Conservation (phyloP, 2,888 invertebrate genomes). For the Epinotia demarniana region DNA sequence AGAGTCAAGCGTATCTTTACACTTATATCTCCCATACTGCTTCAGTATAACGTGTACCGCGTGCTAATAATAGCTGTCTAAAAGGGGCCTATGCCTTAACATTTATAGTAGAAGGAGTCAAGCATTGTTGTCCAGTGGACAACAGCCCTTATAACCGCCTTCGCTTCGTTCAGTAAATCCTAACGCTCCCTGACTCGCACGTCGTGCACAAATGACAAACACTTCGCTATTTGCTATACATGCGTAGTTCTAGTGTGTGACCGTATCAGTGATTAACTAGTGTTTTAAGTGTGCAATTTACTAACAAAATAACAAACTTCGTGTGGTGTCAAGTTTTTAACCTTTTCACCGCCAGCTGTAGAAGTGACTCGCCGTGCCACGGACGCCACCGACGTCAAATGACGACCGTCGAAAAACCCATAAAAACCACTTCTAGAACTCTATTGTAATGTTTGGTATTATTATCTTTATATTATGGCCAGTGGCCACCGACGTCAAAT, state of each 20-base stretch:
- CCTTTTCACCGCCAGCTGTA: too few relatives aligned
- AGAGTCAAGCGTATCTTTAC: too few relatives aligned
- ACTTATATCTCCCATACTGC: too few relatives aligned
- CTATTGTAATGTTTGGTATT: too few relatives aligned
- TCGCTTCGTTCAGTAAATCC: conserved; percentile 16
- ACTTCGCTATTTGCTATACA: conserved; percentile 18
- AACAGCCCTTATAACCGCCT: conserved; percentile 15
- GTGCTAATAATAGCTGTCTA: too few relatives aligned
- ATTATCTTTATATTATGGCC: too few relatives aligned
- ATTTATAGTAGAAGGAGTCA: neutral
- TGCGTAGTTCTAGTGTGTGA: conserved; percentile 19
- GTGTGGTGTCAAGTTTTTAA: conserved; percentile 26
- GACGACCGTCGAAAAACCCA: too few relatives aligned
- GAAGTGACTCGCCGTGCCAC: too few relatives aligned
- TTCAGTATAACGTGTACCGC: too few relatives aligned
- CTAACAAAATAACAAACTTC: conserved; percentile 18
- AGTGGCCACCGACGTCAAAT: too few relatives aligned
- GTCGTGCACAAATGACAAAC: conserved; percentile 37
- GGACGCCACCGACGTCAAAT: too few relatives aligned
- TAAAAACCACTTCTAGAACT: too few relatives aligned
- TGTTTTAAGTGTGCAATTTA: conserved; percentile 23
- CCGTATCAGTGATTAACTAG: neutral
- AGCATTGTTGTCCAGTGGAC: conserved; percentile 17
- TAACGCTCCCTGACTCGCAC: conserved; percentile 16
- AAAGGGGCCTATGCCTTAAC: neutral